These are phyloP conservation scores for Oreochromis aureus DNA, from an alignment of 2,113 vertebrate genomes.

Conservation along the genomic window DNA sequence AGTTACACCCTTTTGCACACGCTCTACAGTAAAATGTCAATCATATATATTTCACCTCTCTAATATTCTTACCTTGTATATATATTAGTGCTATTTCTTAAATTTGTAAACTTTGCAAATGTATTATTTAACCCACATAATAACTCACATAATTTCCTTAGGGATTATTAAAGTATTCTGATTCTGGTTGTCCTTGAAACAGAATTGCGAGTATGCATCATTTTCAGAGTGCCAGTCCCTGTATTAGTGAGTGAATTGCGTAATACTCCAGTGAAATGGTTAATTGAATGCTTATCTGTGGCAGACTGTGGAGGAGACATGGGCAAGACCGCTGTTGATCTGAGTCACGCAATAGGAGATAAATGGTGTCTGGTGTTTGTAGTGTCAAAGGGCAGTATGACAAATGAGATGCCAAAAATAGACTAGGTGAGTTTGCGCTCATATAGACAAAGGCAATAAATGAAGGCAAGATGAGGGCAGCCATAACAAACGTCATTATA, in stretches of 20 bases:
- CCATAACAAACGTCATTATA: constrained; percentile 2
- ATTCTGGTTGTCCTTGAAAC: neutral
- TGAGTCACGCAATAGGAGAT: constrained; percentile 1
- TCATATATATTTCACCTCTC: neutral
- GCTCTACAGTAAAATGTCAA: neutral
- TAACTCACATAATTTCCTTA: neutral
- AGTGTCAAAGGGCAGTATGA: constrained; percentile 17
- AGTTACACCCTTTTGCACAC: neutral
- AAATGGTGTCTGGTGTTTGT: constrained; percentile 12
- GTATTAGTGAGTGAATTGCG: neutral
- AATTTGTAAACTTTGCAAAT: neutral
- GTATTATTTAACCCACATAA: neutral
- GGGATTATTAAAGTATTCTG: neutral
- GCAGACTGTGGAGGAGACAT: constrained; percentile 10
- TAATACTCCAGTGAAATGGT: neutral
- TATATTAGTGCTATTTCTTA: neutral
- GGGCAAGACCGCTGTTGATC: neutral
- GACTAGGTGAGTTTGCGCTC: neutral
- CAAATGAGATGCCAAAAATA: constrained; percentile 33
- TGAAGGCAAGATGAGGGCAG: constrained; percentile 15
- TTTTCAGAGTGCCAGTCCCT: neutral
- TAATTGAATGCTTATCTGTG: constrained; percentile 2
- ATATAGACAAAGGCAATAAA: neutral
- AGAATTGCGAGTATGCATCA: neutral
- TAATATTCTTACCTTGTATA: neutral